Conservation (phyloP, 2,113 vertebrate genomes). For the Prunella fulvescens region DNA sequence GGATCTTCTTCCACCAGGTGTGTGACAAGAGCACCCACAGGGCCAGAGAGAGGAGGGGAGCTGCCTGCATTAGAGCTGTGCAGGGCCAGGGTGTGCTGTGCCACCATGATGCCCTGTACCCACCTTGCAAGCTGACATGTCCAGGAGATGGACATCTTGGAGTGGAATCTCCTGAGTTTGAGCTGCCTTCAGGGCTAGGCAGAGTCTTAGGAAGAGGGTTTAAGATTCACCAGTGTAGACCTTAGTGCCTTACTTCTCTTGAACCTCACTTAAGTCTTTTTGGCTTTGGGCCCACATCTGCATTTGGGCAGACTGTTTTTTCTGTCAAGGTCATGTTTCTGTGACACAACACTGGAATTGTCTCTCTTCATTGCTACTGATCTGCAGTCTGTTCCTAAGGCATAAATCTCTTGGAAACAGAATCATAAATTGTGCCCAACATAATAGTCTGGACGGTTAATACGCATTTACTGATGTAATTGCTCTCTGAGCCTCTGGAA, state of each 20-base stretch:
- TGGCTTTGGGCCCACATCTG: background rate
- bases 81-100: background rate
- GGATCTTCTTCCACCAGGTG: background rate
- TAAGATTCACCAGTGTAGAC: background rate
- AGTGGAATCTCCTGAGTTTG: background rate
- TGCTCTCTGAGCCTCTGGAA: constrained; percentile 9
- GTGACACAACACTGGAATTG: background rate
- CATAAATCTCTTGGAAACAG: constrained; percentile 19
- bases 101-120: accelerated
- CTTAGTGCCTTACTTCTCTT: background rate
- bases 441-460: constrained; percentile 6
- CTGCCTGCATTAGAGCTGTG: accelerated
- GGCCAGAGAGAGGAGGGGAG: background rate
- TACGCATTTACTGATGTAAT: background rate
- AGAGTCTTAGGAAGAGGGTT: background rate
- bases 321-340: constrained; percentile 1
- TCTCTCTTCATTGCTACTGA: background rate
- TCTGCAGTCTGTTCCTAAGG: background rate
- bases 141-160: accelerated
- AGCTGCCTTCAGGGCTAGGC: background rate
- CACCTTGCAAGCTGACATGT: accelerated
- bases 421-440: constrained; percentile 1
- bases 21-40: background rate
- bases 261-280: background rate
- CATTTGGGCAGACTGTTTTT: background rate